Evolutionary conservation across 53 echinoderm and acorn worm genomes (phyloP), one percentile per base, ranked within the genome.

Genomic region (Patiria pectinifera): DNA sequence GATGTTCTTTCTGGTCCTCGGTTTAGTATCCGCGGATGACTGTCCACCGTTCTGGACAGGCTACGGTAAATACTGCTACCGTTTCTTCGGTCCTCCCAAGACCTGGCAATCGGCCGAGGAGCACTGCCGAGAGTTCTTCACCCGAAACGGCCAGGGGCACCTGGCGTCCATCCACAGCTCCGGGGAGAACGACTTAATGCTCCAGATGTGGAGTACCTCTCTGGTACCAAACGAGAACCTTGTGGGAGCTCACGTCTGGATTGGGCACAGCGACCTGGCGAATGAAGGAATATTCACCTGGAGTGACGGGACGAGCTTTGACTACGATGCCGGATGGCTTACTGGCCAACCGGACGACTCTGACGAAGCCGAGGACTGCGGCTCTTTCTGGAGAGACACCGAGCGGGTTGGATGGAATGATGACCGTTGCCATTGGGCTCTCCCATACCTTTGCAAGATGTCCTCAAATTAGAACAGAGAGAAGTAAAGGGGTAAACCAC

Each of bases 1-100:
- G 24, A 4, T 74, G 24, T 21, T 74, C 74, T 74, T 74, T 23
- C 26, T 16, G 15, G 24, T 24, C 24, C 74, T 74, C n/a, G 74
- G 74, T 21, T 24, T 74, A 21, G 74, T 21, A 8, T 62, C 92
- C 21, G 53, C 23, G 78, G 89, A 62, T 35, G 69, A 91, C 19
- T 95, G 95, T 46, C 95, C 95, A 16, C 95, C 95, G 10, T 61
- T 85, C 75, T 95, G 95, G 95, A 91, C 95, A 19, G 48, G 13
- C 53, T 82, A 85, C 74, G 86, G 69, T 4, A 82, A 82, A 13
- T 16, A 58, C 72, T 95, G 95, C 48, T 95, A 86, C 86, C 95
- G 95, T 70, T 95, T 70, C 82, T 93, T 95, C 58, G 95, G 93
- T 45, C 89, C 35, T 18, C 93, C 86, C 10, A 92, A 93, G 71